Base-by-base conservation (phyloP, 2,113 vertebrate genomes). In the Colinus virginianus region DNA sequence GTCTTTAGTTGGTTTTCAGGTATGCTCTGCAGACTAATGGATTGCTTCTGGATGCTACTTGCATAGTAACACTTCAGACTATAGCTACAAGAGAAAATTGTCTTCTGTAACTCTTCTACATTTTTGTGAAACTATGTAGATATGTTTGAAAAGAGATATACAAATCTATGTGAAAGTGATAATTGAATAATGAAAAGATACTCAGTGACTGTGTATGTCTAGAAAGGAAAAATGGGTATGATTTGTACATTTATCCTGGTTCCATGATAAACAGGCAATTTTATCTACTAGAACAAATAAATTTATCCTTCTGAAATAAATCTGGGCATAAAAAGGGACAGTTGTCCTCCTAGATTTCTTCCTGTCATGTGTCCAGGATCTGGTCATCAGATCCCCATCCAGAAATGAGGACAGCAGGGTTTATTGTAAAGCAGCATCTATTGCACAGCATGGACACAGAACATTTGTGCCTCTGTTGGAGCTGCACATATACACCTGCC, bases 241-340 rank as follows among this genome's bases (percentile, higher is more conserved):
- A 32, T 45, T 28, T 58, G 12, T 67, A 17, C 34, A 22, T 69
- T 82, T 59, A 21, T 59, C 38, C 43, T 26, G 18, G 5, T 16
- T 66, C 2, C 83, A 43, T 67, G 22, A 11, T 5, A 74, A 77
- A 48, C 0, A 0, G 8, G 8, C 6, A 74, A 7, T 2, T 0
- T 49, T 22, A 70, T 9, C 19, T 71, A 19, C 28, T 58, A 64
- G 32, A 86, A 67, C 6, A 72, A 85, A 46, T 0, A 13, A n/a
- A 51, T 26, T 1, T 48, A 62, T 59, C 10, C 13, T 62, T 70
- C 51, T 86, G 64, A 93, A 93, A 78, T 12, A 67, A 70, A 78
- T 25, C 16, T 8, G 8, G 43, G 17, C 5, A 2, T 17, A 38
- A 84, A 75, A 75, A 12, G 16, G 18, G 32, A 8, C 25, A 74